Percentiles rank a stretch among this genome's conserved stretches.
Conservation (phyloP, 2,888 invertebrate genomes). For the Zelleria hepariella region DNA sequence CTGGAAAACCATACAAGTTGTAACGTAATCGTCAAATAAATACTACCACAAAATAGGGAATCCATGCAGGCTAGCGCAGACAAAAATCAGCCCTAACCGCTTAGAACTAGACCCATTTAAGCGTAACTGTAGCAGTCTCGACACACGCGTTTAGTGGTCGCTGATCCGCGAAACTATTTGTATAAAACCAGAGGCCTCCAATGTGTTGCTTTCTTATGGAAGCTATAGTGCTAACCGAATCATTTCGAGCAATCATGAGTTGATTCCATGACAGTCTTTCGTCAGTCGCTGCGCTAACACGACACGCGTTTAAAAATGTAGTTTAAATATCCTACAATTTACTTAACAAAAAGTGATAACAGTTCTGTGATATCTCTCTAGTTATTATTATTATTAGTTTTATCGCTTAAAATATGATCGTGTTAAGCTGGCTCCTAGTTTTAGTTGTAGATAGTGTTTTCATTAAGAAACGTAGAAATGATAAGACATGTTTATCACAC, state of each 20-base stretch:
- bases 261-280: neutral
- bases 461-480: constrained; percentile 22
- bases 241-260: neutral
- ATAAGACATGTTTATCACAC: constrained; percentile 22
- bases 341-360: constrained; percentile 3
- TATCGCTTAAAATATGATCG: constrained; percentile 38
- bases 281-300: neutral
- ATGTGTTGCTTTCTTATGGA: neutral
- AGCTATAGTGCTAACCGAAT: neutral
- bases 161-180: neutral
- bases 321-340: neutral
- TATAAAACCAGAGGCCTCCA: neutral
- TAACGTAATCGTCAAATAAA: neutral
- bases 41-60: neutral
- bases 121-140: neutral
- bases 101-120: neutral
- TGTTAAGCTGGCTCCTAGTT: constrained; percentile 45
- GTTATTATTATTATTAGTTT: constrained; percentile 5
- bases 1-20: no score
- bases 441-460: constrained; percentile 30
- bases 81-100: neutral
- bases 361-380: constrained; percentile 3
- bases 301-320: neutral
- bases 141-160: neutral
- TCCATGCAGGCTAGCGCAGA: neutral